Evolutionary conservation across 2,113 vertebrate species (phyloP), one percentile per base, ranked within the genome.

Genomic region (Osmerus mordax): DNA sequence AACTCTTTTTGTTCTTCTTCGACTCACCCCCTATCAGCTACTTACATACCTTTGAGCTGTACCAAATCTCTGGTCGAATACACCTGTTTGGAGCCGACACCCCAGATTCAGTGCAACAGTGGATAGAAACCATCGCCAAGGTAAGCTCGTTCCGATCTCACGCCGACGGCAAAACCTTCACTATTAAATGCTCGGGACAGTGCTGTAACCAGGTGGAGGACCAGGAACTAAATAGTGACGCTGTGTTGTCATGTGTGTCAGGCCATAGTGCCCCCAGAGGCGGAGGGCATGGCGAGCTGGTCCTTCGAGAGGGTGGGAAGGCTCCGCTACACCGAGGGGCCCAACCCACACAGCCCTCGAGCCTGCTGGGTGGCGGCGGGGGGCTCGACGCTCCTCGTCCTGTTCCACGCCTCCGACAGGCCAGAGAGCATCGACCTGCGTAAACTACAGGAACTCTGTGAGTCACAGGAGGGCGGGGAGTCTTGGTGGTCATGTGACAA

Each of bases 381-480:
- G 0, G 85, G 88, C 56, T 92, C 91, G 8, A 70, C 51, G 0
- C 91, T 95, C 18, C 83, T 76, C 0, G 67, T 75, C 41, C 78
- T 87, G 76, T 81, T 87, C 14, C 71, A 86, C 11, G 91, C 87
- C 4, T 69, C 87, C 1, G 74, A 71, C 32, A 69, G 16, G 0
- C 90, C 92, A 60, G 92, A 91, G 67, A 84, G 83, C 0, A 70
- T 94, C 16, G 92, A 94, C 60, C 90, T 95, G 28, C 87, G 87
- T 81, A 94, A 89, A 83, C 86, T 95, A 14, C 90, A 93, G 64
- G 92, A 94, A 65, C 91, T 95, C 73, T 94, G 94, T 95, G 84
- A 65, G 93, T 91, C 29, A 14, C 25, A 68, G 13, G 15, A 0
- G 12, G 19, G 36, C 18, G 53, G 15, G 23, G 25, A 32, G 15